Evolutionary conservation across 2,888 invertebrate species (phyloP).

Genomic region (Hedychridium roseum): DNA sequence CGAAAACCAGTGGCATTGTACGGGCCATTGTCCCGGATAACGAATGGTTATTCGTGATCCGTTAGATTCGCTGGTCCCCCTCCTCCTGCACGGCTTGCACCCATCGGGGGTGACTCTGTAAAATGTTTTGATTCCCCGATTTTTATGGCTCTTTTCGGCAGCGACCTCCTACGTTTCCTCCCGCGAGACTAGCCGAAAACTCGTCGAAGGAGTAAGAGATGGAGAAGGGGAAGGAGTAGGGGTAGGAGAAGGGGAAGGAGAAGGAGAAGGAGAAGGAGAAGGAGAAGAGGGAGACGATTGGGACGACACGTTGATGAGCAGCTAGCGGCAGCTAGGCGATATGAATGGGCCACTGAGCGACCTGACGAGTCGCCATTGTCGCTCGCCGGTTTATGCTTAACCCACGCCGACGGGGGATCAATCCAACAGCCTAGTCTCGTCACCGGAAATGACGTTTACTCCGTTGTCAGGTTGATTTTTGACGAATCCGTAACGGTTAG

Average conservation of each 20-base stretch:
- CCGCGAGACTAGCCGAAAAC: conserved; percentile 9
- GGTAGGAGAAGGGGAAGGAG: not conserved
- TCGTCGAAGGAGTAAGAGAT: conserved; percentile 1
- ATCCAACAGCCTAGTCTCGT: conserved; percentile 26
- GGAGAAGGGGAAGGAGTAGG: not conserved
- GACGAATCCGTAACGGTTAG: too few relatives aligned
- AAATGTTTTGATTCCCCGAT: conserved; percentile 42
- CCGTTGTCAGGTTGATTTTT: too few relatives aligned
- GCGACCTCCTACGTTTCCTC: conserved; percentile 1
- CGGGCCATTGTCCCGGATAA: conserved; percentile 47
- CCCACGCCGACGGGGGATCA: conserved; percentile 18
- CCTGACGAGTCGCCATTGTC: conserved; percentile 30
- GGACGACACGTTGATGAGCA: too few relatives aligned
- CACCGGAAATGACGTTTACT: too few relatives aligned
- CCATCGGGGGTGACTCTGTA: conserved; percentile 23
- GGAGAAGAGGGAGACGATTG: not conserved
- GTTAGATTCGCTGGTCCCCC: conserved; percentile 5
- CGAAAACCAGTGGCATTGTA: conserved; percentile 50
- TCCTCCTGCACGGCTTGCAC: conserved; percentile 8
- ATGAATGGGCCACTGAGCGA: conserved; percentile 19
- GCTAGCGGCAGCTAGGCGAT: too few relatives aligned
- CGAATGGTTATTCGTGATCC: conserved; percentile 48
- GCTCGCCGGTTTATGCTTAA: conserved; percentile 31
- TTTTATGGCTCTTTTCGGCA: conserved; percentile 27
- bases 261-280: not conserved